phyloP scores from a whole-genome alignment of 2,113 vertebrate genomes.

The Piaya cayana region DNA sequence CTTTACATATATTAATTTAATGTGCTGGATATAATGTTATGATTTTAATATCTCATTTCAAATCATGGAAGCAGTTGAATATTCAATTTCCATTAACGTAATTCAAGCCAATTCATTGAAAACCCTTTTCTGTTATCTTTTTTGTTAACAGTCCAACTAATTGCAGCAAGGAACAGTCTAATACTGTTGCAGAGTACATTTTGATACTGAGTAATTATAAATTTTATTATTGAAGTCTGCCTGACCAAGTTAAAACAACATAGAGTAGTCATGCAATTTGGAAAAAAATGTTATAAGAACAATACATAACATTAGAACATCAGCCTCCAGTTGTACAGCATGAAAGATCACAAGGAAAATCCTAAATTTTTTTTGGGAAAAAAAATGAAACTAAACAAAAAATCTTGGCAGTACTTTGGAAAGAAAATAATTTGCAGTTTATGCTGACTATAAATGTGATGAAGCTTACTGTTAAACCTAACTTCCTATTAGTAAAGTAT shows the following conservation, averaged over 20 bases:
- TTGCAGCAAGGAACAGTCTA: not conserved
- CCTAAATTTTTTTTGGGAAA: fast-evolving
- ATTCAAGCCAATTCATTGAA: not conserved
- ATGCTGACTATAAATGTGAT: not conserved
- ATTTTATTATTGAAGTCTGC: not conserved
- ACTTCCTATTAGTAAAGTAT: not conserved
- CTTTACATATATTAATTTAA: not conserved
- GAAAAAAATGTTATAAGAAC: not conserved
- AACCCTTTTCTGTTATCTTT: not conserved
- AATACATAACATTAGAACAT: not conserved
- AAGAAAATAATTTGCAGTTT: not conserved
- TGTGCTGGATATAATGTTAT: not conserved
- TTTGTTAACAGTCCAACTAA: not conserved
- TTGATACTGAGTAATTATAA: not conserved
- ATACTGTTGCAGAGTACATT: not conserved
- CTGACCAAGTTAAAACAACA: not conserved
- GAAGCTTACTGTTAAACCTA: not conserved
- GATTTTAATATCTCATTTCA: not conserved
- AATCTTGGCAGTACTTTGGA: not conserved
- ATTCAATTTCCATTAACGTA: not conserved
- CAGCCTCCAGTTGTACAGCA: not conserved
- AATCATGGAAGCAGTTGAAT: not conserved
- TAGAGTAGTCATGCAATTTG: not conserved
- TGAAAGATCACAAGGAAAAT: not conserved
- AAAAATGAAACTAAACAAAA: not conserved